Conservation (phyloP, 1,140 invertebrate genomes). For the Drosophila tropicalis region DNA sequence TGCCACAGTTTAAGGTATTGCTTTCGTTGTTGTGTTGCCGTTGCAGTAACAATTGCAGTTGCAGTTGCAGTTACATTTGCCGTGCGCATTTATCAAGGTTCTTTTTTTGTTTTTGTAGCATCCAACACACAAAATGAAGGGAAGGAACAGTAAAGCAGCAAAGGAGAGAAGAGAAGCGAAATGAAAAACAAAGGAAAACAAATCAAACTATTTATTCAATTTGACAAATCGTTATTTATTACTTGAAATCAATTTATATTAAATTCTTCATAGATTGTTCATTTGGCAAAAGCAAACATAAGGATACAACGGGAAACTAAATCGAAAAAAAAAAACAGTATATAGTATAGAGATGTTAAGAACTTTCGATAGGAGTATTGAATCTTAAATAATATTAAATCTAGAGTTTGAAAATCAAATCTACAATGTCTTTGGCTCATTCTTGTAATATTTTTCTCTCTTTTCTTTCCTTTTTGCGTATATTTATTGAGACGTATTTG, state of each 20-base stretch:
- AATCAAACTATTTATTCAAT: constrained; percentile 6
- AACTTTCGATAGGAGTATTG: too few species aligned
- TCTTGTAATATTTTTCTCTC: too few species aligned
- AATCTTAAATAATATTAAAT: too few species aligned
- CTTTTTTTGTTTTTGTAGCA: constrained; percentile 19
- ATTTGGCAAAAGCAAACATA: too few species aligned
- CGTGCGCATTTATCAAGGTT: constrained; percentile 56
- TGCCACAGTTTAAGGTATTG: constrained; percentile 72
- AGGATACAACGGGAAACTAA: too few species aligned
- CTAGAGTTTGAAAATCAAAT: too few species aligned
- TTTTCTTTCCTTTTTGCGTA: neutral
- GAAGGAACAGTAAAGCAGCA: too few species aligned
- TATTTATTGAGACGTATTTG: neutral
- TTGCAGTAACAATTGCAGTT: constrained; percentile 42
- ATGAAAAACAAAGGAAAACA: neutral
- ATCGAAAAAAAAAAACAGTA: too few species aligned
- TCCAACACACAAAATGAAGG: neutral
- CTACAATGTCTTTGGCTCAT: too few species aligned
- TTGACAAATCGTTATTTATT: constrained; percentile 2
- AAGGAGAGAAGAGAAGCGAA: neutral
- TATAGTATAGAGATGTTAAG: too few species aligned
- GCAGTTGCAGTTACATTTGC: constrained; percentile 22
- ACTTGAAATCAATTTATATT: neutral
- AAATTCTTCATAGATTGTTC: too few species aligned
- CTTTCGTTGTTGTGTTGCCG: constrained; percentile 76